Evolutionary conservation across 2,113 vertebrate species (phyloP), one percentile per base, ranked within the genome.

Genomic region (Mungos mungo): DNA sequence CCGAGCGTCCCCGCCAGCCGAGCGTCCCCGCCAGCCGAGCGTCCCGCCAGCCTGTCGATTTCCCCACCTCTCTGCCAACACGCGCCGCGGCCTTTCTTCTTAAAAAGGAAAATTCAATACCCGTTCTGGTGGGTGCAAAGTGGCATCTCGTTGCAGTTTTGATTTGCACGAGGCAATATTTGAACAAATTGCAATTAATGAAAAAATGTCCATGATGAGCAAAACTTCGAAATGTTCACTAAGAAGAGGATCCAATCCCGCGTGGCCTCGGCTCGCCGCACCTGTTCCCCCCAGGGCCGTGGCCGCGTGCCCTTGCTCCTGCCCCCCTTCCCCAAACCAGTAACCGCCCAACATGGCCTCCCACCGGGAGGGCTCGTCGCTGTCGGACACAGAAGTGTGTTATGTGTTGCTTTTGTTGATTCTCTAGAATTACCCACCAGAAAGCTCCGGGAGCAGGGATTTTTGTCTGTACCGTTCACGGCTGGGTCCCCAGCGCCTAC

Each of bases 241-340:
- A 29, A 86, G 54, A 68, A 69, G 1, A 7, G 41, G 41, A 38
- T 11, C 68, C 81, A 47, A 10, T 16, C 8, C 33, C 29, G 23
- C 10, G 1, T 38, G 45, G 13, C 3, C 50, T 12, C 1, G 9
- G 16, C 33, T 18, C 27, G 2, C 66, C 0, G 25, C 25, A 18
- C 13, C 16, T 41, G 33, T 27, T 9, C 7, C 12, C 45, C 79
- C 16, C 38, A 16, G 45, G 3, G 41, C 47, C 21, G 68, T 11
- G 7, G 52, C 50, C 9, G 18, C 52, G 38, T n/a, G 27, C 38
- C 52, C 71, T 23, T 33, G 45, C 23, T 14, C 11, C 71, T 21
- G 5, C 21, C 35, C 35, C 35, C 31, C 54, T 31, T 76, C 38
- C 52, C 52, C 74, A 27, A 6, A 9, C 29, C 38, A 15, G 71